Evolutionary conservation across 2,797 vertebrate genomes (phyloP).

Genomic region (Tamandua tetradactyla): DNA sequence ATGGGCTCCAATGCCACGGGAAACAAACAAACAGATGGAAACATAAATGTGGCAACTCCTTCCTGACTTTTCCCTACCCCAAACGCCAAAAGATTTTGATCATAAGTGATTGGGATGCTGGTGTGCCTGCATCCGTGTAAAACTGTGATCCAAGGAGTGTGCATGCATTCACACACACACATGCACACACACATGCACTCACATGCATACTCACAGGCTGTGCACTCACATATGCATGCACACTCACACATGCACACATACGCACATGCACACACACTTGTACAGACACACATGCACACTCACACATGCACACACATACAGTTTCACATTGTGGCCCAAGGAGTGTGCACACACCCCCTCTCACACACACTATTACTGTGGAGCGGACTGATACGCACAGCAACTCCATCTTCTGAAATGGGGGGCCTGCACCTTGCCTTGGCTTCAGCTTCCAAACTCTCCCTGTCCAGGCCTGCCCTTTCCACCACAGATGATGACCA

Average conservation of each 20-base stretch:
- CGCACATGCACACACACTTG: too few species aligned
- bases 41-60: accelerated
- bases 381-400: accelerated
- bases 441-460: background rate
- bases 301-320: background rate
- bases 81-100: accelerated
- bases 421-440: accelerated
- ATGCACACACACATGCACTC: accelerated
- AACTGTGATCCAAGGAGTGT: background rate
- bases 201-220: accelerated
- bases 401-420: background rate
- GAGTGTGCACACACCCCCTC: too few species aligned
- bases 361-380: background rate
- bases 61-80: too few species aligned
- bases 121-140: accelerated
- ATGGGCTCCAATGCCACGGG: accelerated
- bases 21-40: accelerated
- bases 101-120: accelerated
- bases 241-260: background rate
- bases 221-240: background rate
- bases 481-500: background rate
- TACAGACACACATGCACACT: background rate
- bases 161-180: accelerated
- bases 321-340: too few species aligned
- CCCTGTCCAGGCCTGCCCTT: too few species aligned